These are phyloP conservation scores for Telmatherina bonti DNA, from an alignment of 2,797 vertebrate genomes.

Conservation along the genomic window DNA sequence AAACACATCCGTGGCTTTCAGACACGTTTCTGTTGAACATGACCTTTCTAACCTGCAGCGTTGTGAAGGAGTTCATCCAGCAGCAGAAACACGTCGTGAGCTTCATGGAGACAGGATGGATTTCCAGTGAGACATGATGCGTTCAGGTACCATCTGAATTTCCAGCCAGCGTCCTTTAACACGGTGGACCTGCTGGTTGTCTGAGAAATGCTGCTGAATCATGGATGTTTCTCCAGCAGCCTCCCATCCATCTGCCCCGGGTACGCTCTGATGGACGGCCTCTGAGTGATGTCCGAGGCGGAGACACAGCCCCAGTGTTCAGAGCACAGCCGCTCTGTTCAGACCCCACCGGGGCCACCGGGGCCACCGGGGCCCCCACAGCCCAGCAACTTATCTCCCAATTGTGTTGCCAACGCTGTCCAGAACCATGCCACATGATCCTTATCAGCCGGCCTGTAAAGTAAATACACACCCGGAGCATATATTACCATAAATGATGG, in stretches of 20 bases:
- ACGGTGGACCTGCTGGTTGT: too few relatives aligned
- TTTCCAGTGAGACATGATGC: too few relatives aligned
- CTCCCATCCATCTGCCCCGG: conserved; percentile 16
- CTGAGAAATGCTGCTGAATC: conserved; percentile 27
- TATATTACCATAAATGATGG: conserved; percentile 66
- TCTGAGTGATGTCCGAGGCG: conserved; percentile 59
- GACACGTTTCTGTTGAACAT: too few relatives aligned
- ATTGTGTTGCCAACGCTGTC: conserved; percentile 66
- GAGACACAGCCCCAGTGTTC: conserved; percentile 72
- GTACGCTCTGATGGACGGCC: conserved; percentile 58
- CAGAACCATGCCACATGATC: conserved; percentile 69
- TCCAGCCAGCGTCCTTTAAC: too few relatives aligned
- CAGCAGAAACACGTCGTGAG: too few relatives aligned
- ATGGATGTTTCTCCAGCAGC: not conserved
- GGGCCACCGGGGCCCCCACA: conserved; percentile 45
- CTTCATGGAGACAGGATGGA: too few relatives aligned
- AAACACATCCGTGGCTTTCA: too few relatives aligned
- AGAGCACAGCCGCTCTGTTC: conserved; percentile 51
- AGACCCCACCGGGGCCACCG: conserved; percentile 58
- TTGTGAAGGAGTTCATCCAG: too few relatives aligned
- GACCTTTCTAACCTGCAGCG: too few relatives aligned
- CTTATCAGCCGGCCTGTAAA: conserved; percentile 69
- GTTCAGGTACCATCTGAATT: too few relatives aligned
- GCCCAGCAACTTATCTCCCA: conserved; percentile 73
- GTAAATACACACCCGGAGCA: conserved; percentile 56